Base-by-base conservation (phyloP, 2,113 vertebrate genomes). In the Pachypanchax playfairii region DNA sequence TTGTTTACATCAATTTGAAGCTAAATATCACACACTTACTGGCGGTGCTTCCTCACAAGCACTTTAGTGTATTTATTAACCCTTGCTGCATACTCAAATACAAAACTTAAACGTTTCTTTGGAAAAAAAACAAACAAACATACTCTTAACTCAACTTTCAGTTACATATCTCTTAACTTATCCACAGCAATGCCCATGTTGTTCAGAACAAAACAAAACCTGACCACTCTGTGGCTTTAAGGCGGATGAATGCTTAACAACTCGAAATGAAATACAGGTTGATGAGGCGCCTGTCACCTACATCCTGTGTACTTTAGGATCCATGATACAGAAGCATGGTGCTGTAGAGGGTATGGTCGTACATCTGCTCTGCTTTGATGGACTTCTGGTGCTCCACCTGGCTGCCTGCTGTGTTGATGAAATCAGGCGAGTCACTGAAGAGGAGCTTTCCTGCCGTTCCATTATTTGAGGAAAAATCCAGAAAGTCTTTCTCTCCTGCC, bases 241-340 rank as follows among this genome's bases (percentile, higher is more conserved):
- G 84, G 88, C 80, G 51, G 71, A 80, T 47, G 0, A 77, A 86
- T 62, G 48, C 35, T 68, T 64, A 3, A 63, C 63, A 71, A 56
- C 55, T 33, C 58, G 56, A 69, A 25, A 69, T 49, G 22, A 68
- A 38, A 58, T 48, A 69, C 38, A 48, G 72, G 13, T 25, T 21
- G 41, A 57, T 64, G 3, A 46, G 79, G 25, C 8, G 53, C 28
- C 6, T 41, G 48, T 63, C 10, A 42, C 17, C 10, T 4, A n/a
- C 6, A 51, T 50, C 14, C 12, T 52, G 64, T 64, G 6, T 24
- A 25, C 26, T 64, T 91, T 94, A 97, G 38, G 94, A 96, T 51
- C 96, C 94, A 0, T 93, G 96, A 75, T 93, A 95, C 60, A 97
- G 93, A 69, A 95, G 94, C 93, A 94, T 90, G 80, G 93, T 91